These are phyloP conservation scores for Telmatherina bonti DNA, from an alignment of 2,797 vertebrate species.

Conservation along the genomic window DNA sequence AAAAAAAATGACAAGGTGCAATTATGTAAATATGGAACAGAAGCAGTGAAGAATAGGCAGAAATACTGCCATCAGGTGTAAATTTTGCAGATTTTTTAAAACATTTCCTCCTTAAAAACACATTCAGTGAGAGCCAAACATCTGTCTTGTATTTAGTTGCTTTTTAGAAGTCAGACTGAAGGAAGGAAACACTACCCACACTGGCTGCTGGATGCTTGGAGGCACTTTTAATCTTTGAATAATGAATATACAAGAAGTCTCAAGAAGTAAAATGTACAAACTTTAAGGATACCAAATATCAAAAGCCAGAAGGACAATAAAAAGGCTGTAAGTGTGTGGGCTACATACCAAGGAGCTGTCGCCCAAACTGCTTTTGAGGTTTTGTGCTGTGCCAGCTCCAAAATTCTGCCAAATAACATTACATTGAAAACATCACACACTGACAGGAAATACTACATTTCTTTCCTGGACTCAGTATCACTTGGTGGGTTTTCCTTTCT, in stretches of 20 bases:
- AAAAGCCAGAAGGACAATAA: too few relatives aligned
- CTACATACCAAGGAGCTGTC: conserved; percentile 76
- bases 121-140: conserved; percentile 26
- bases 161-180: conserved; percentile 18
- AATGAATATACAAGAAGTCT: conserved; percentile 6
- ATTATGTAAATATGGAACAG: background rate
- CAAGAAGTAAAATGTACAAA: background rate
- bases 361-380: conserved; percentile 74
- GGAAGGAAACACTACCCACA: conserved; percentile 48
- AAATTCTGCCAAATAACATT: conserved; percentile 64
- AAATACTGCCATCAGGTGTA: background rate
- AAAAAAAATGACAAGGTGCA: background rate
- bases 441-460: conserved; percentile 14
- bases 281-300: background rate
- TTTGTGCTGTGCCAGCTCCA: conserved; percentile 78
- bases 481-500: conserved; percentile 18
- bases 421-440: conserved; percentile 26
- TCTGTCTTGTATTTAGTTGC: conserved; percentile 37
- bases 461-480: conserved; percentile 12
- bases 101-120: conserved; percentile 6
- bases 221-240: conserved; percentile 29
- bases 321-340: too few relatives aligned
- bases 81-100: conserved; percentile 18
- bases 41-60: background rate
- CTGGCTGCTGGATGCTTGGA: conserved; percentile 40